Evolutionary conservation across 2,113 vertebrate genomes (phyloP), one percentile per base, ranked within the genome.

Genomic region (Macrotis lagotis): DNA sequence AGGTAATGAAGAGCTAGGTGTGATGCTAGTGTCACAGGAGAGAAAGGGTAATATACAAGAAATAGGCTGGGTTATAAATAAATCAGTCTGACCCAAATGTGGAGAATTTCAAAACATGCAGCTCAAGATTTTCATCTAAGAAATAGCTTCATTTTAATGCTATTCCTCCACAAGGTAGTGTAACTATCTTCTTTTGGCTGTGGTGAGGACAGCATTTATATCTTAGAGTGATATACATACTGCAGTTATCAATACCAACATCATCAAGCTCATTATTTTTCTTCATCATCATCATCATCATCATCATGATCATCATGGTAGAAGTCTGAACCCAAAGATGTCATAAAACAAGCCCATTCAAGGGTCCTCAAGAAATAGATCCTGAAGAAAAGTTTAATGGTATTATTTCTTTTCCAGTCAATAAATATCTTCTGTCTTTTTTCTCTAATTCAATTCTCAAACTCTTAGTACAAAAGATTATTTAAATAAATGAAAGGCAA

Each of bases 311-410:
- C 59, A n/a, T 74, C 4, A 5, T n/a, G 59, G 31, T 14, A 74
- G 59, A 66, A 37, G 3, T 5, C 11, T 66, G 9, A 66, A 66
- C 31, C 14, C 37, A 19, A n/a, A n/a, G 31, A 74, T n/a, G 59
- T 16, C 10, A 74, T 16, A 74, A 74, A 74, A 37, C 59, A 74
- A 74, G 31, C 5, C 1, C 14, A n/a, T 16, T 66, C 12, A 74
- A 74, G 14, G 5, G n/a, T 19, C 16, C 37, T 37, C 37, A n/a
- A 66, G 25, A 5, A 0, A 8, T 22, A 28, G 4, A 14, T 12
- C 44, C 93, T 19, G 19, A n/a, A 1, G 0, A 28, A 28, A 22
- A 11, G 3, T 25, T 0, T 26, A 9, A 2, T 1, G 48, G 1
- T 0, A 0, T 51, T 1, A 48, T 5, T 14, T 49, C 5, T 50